Evolutionary conservation across 2,888 invertebrate genomes (phyloP), one percentile per base, ranked within the genome.

Genomic region (Pandemis heparana): DNA sequence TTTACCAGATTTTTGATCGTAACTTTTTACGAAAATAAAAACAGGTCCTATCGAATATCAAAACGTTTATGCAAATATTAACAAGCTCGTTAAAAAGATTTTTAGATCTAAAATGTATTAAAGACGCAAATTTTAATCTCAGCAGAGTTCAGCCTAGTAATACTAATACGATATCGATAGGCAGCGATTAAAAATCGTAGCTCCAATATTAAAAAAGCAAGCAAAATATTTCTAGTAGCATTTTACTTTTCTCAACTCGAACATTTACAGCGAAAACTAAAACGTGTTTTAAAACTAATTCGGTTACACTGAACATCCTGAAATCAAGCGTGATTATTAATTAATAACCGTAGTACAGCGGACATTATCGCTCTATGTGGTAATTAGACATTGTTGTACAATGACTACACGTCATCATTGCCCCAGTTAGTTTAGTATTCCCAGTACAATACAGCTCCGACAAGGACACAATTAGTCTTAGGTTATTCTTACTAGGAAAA

Each of bases 391-490:
- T 64, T 69, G 70, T 70, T 53, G 64, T 74, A 74, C 74, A 74
- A 70, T 70, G 70, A 65, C 74, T 64, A 74, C 74, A 74, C 74
- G 74, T 74, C 74, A 74, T 74, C 70, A 74, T 67, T 67, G 70
- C 65, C 60, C 41, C 43, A 38, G 74, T 74, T 74, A 74, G 70
- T 74, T 74, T 60, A 74, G 70, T 74, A 74, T 74, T 74, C 74
- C 70, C 69, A 18, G 74, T 69, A 74, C 74, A 74, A 74, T 74
- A 70, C 74, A n/a, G 12, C 64, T 32, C 43, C 43, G 67, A 74
- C 74, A 74, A 74, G 74, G 69, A 64, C 74, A 74, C 74, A 74
- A 74, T 74, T 74, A 74, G 69, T 65, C 74, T 74, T 60, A 65
- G 65, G 43, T 60, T 61, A 38, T 32, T 51, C 69, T 69, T 41